A percentile compares a stretch with the other conserved stretches of the same genome.
These are phyloP conservation scores for Syngnathus scovelli DNA, from an alignment of 2,113 vertebrate genomes.

Conservation along the genomic window DNA sequence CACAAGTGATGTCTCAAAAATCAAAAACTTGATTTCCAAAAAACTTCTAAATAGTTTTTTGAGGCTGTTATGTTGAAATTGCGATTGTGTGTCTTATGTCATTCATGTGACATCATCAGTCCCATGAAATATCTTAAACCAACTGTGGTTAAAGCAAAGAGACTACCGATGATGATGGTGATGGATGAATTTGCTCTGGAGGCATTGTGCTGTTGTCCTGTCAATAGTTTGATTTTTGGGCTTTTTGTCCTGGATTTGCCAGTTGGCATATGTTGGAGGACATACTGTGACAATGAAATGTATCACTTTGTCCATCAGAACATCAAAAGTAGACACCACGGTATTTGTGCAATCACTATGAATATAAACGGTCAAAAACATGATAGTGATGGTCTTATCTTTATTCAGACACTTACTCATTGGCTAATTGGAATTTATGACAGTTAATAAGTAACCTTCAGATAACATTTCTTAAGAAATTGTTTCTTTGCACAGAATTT, in stretches of 20 bases:
- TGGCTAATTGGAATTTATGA: neutral
- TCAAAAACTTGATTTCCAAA: neutral
- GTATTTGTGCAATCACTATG: neutral
- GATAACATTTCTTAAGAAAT: neutral
- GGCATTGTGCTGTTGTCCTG: neutral
- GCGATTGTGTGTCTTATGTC: neutral
- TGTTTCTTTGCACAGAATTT: neutral
- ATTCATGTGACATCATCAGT: conserved; percentile 10
- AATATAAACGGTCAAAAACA: neutral
- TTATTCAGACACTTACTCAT: neutral
- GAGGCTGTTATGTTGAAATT: neutral
- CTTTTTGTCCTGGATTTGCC: neutral
- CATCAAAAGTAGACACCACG: neutral
- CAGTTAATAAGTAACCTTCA: conserved; percentile 35
- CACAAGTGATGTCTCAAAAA: neutral
- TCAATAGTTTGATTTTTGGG: neutral
- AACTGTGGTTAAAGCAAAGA: neutral
- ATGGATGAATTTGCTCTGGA: neutral
- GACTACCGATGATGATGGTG: neutral
- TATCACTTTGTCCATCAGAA: neutral
- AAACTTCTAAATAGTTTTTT: conserved; percentile 7
- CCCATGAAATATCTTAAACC: neutral
- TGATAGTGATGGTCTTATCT: neutral
- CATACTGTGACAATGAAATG: neutral
- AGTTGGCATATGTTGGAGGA: neutral